phyloP scores from a whole-genome alignment of 1,140 invertebrate species.

The Cephus cinctus region DNA sequence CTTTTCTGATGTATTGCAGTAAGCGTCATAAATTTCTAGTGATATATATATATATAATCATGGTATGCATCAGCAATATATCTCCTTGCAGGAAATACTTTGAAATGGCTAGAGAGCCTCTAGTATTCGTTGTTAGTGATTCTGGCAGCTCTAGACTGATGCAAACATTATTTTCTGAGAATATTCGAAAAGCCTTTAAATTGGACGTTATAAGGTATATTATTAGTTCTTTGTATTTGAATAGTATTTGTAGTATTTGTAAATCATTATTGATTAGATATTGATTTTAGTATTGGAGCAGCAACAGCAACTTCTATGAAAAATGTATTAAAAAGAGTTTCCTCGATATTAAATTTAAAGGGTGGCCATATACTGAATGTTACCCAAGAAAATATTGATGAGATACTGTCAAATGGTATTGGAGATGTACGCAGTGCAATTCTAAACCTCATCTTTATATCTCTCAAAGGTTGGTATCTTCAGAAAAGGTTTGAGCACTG shows the following conservation, averaged over 20 bases:
- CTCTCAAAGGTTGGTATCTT: slow-evolving; percentile 60
- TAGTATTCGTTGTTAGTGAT: slow-evolving; percentile 72
- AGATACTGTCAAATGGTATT: slow-evolving; percentile 65
- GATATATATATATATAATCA: too few relatives aligned
- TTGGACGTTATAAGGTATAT: slow-evolving; percentile 66
- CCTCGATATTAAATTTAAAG: slow-evolving; percentile 55
- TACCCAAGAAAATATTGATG: slow-evolving; percentile 60
- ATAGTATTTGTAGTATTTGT: slow-evolving; percentile 4
- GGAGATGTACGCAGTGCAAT: slow-evolving; percentile 71
- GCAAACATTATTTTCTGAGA: slow-evolving; percentile 64
- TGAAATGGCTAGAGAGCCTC: slow-evolving; percentile 62
- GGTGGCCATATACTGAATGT: slow-evolving; percentile 58
- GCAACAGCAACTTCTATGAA: slow-evolving; percentile 65
- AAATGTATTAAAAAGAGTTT: slow-evolving; percentile 64
- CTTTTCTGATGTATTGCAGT: slow-evolving; percentile 67
- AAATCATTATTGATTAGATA: slow-evolving; percentile 13
- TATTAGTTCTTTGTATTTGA: slow-evolving; percentile 6
- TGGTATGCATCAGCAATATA: slow-evolving; percentile 7
- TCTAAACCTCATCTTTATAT: slow-evolving; percentile 70
- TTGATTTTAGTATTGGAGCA: slow-evolving; percentile 62
- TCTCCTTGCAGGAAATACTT: slow-evolving; percentile 61
- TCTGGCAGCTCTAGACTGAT: slow-evolving; percentile 59
- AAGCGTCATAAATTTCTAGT: slow-evolving; percentile 40
- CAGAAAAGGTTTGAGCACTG: neutral
- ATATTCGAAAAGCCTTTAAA: slow-evolving; percentile 59